Evolutionary conservation across 2,797 vertebrate genomes (phyloP).

Genomic region (Labroides dimidiatus): DNA sequence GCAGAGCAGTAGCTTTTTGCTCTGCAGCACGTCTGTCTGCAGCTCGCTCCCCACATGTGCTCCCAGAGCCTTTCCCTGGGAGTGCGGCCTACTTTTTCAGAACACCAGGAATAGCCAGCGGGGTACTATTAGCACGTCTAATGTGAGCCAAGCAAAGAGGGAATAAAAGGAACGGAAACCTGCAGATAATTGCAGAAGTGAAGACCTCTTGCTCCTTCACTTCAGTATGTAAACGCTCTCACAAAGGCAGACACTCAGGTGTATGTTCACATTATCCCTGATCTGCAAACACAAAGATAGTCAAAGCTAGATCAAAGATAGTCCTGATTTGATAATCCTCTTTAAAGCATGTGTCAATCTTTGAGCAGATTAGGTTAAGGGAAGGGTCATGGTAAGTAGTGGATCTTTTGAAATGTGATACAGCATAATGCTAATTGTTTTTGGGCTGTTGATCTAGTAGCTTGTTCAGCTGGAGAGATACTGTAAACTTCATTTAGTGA

Average conservation of each 20-base stretch:
- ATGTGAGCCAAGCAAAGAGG: constrained; percentile 83
- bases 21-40: constrained; percentile 67
- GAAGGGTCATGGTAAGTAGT: constrained; percentile 35
- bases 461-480: constrained; percentile 11
- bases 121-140: constrained; percentile 78
- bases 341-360: constrained; percentile 45
- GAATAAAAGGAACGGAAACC: constrained; percentile 78
- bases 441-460: constrained; percentile 22
- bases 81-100: constrained; percentile 82
- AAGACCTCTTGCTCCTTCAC: constrained; percentile 65
- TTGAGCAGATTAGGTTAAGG: constrained; percentile 54
- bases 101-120: constrained; percentile 83
- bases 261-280: constrained; percentile 2
- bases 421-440: constrained; percentile 26
- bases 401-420: constrained; percentile 40
- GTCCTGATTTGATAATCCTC: constrained; percentile 66
- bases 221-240: constrained; percentile 25
- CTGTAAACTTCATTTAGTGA: constrained; percentile 3
- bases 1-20: constrained; percentile 37
- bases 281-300: not conserved
- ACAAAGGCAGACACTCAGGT: constrained; percentile 13
- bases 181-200: constrained; percentile 71
- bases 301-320: constrained; percentile 53
- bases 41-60: constrained; percentile 53
- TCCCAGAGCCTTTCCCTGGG: constrained; percentile 80